Conservation (phyloP, 1,140 invertebrate genomes). For the Choristoneura fumiferana region DNA sequence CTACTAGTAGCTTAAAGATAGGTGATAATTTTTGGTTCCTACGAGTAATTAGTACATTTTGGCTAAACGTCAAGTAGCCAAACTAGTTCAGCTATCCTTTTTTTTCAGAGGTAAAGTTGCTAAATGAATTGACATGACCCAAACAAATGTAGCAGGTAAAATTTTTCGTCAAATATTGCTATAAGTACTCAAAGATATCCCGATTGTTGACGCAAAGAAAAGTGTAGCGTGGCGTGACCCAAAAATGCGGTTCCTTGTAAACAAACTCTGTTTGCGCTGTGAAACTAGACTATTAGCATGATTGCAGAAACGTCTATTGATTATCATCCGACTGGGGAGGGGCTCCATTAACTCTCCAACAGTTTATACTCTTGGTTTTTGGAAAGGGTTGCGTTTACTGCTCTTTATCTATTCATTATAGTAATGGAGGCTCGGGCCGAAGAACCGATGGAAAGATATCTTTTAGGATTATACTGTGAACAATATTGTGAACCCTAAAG, state of each 20-base stretch:
- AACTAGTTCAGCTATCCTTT: too few relatives aligned
- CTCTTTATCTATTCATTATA: conserved; percentile 17
- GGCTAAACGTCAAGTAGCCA: too few relatives aligned
- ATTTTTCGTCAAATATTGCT: too few relatives aligned
- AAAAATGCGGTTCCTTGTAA: neutral
- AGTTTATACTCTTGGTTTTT: conserved; percentile 9
- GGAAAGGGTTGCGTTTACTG: conserved; percentile 12
- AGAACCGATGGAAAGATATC: conserved; percentile 1
- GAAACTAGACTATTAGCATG: conserved; percentile 29
- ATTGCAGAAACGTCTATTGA: conserved; percentile 29
- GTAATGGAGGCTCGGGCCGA: neutral
- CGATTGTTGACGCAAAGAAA: neutral
- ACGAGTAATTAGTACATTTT: too few relatives aligned
- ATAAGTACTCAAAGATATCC: too few relatives aligned
- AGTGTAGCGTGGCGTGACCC: neutral
- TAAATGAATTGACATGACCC: too few relatives aligned
- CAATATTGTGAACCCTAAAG: neutral
- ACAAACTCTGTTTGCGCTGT: neutral
- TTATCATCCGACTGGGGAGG: conserved; percentile 30
- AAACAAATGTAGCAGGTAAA: too few relatives aligned
- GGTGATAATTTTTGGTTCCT: too few relatives aligned
- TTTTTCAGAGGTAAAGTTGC: too few relatives aligned
- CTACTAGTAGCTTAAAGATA: too few relatives aligned
- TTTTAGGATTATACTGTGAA: neutral
- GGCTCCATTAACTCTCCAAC: conserved; percentile 22